Evolutionary conservation across 2,797 vertebrate species (phyloP).

Genomic region (Hemitrygon akajei): DNA sequence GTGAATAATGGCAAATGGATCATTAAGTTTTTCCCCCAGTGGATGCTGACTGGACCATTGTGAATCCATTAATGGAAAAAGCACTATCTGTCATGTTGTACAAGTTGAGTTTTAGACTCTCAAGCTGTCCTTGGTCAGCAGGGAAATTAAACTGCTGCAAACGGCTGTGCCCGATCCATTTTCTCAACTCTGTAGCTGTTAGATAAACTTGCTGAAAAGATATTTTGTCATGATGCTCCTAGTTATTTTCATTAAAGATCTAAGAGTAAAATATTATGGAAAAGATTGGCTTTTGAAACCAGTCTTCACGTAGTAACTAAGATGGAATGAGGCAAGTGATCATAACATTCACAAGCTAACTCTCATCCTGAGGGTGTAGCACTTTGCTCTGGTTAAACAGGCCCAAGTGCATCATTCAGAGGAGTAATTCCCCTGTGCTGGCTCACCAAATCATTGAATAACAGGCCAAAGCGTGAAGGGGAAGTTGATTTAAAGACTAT

Average conservation of each 20-base stretch:
- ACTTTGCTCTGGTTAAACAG: background rate
- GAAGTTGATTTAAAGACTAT: background rate
- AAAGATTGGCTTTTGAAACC: background rate
- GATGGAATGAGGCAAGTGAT: background rate
- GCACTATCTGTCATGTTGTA: background rate
- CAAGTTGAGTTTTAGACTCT: background rate
- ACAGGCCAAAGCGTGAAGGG: background rate
- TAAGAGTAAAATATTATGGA: background rate
- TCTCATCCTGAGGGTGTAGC: background rate
- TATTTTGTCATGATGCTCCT: background rate
- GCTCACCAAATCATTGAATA: background rate
- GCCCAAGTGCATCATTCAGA: background rate
- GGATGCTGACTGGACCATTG: background rate
- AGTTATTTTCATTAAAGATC: background rate
- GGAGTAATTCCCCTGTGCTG: background rate
- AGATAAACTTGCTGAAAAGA: background rate
- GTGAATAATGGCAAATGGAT: background rate
- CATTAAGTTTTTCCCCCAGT: background rate
- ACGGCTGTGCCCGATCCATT: background rate
- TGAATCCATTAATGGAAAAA: background rate
- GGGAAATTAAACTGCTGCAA: background rate
- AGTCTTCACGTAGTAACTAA: background rate
- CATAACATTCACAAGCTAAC: background rate
- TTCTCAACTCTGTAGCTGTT: background rate
- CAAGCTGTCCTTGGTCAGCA: background rate